Percentiles rank a stretch among this genome's conserved stretches.
Conservation (phyloP, 2,113 vertebrate species). For the Odocoileus hemionus region DNA sequence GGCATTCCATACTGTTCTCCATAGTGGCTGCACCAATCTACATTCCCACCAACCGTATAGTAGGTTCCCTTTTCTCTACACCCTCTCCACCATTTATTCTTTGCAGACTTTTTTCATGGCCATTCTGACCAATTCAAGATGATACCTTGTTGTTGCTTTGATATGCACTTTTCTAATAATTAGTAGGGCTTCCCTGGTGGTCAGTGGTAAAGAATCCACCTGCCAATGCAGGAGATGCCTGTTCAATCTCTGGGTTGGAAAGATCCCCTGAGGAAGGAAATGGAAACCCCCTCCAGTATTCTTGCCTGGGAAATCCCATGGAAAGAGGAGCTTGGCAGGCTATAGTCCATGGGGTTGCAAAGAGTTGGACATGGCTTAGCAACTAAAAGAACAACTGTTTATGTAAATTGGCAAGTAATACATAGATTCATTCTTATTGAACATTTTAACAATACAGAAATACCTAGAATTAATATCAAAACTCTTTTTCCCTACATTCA, state of each 20-base stretch:
- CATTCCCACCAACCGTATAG: not conserved
- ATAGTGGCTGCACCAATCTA: not conserved
- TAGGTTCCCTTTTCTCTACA: not conserved
- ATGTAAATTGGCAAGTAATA: not conserved
- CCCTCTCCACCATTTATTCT: not conserved
- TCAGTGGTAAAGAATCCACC: not conserved
- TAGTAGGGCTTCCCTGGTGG: not conserved
- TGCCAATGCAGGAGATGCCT: not conserved
- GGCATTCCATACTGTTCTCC: not conserved
- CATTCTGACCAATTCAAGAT: not conserved
- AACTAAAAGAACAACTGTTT: not conserved
- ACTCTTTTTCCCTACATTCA: not conserved
- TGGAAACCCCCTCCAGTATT: not conserved
- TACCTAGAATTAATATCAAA: constrained; percentile 3
- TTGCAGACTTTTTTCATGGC: not conserved
- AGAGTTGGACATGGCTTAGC: not conserved
- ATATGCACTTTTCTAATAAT: not conserved
- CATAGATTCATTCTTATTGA: not conserved
- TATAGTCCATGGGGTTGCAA: not conserved
- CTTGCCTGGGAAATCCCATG: not conserved
- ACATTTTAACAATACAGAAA: not conserved
- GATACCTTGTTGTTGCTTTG: not conserved
- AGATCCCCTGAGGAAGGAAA: not conserved
- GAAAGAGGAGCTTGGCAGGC: not conserved
- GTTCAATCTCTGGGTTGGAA: not conserved